A percentile compares a stretch with the other conserved stretches of the same genome.
Evolutionary conservation across 1,140 invertebrate genomes (phyloP).

Genomic region (Zophobas morio): DNA sequence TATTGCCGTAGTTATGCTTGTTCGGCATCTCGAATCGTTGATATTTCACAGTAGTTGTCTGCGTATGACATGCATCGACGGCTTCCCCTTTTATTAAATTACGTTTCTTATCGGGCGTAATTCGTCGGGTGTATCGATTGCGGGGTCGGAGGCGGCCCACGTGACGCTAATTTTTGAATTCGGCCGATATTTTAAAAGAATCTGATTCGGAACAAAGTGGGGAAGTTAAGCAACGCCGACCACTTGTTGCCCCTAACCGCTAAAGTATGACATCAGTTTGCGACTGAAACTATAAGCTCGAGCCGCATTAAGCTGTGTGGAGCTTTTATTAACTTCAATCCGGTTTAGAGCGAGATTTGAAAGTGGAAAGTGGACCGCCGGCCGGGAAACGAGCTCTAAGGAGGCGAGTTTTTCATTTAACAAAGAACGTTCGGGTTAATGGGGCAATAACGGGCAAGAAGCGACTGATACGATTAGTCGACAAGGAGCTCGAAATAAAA

Average conservation of each 20-base stretch:
- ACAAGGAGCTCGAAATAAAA: too few species aligned
- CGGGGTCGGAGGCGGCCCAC: too few species aligned
- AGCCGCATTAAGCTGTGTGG: slow-evolving; percentile 22
- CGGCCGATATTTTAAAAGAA: slow-evolving; percentile 32
- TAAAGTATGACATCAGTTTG: slow-evolving; percentile 43
- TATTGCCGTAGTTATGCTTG: slow-evolving; percentile 33
- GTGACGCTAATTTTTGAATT: too few species aligned
- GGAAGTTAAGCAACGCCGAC: slow-evolving; percentile 26
- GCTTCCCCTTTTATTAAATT: slow-evolving; percentile 31
- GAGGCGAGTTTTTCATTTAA: too few species aligned
- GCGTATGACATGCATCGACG: slow-evolving; percentile 31
- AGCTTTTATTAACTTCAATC: slow-evolving; percentile 34
- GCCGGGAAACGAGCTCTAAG: neutral
- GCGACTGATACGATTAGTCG: too few species aligned
- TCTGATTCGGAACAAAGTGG: slow-evolving; percentile 32
- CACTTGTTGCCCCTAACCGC: slow-evolving; percentile 40
- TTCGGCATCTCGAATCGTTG: slow-evolving; percentile 22
- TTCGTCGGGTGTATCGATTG: too few species aligned
- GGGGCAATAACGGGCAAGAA: too few species aligned
- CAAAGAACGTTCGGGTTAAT: too few species aligned
- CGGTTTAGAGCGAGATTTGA: slow-evolving; percentile 8
- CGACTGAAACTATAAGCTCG: slow-evolving; percentile 41
- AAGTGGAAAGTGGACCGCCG: neutral
- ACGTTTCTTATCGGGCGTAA: slow-evolving; percentile 24
- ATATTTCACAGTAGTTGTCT: slow-evolving; percentile 12